Percentiles rank a stretch among this genome's conserved stretches.
These are phyloP conservation scores for Acrobasis suavella DNA, from an alignment of 2,888 invertebrate species.

Conservation along the genomic window DNA sequence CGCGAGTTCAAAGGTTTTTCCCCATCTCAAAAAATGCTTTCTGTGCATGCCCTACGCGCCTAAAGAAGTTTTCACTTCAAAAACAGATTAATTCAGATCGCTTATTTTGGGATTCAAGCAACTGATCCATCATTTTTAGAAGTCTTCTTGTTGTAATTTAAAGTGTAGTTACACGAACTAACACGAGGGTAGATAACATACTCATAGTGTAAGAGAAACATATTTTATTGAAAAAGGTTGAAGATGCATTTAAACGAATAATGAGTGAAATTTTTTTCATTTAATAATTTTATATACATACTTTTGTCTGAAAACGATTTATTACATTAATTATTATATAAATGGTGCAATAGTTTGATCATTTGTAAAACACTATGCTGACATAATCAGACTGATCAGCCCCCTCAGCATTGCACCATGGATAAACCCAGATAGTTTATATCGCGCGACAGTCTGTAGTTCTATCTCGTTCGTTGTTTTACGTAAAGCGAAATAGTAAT, in stretches of 20 bases:
- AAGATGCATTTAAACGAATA: slow-evolving; percentile 42
- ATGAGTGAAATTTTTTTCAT: slow-evolving; percentile 27
- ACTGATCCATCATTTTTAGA: neutral
- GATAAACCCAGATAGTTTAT: too few relatives aligned
- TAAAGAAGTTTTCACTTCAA: too few relatives aligned
- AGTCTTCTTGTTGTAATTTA: neutral
- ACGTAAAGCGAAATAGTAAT: neutral
- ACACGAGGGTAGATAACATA: slow-evolving; percentile 27
- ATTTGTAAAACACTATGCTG: neutral
- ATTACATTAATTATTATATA: neutral
- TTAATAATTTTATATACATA: neutral
- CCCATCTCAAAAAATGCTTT: too few relatives aligned
- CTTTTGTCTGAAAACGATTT: neutral
- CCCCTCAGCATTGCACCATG: too few relatives aligned
- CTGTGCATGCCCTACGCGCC: too few relatives aligned
- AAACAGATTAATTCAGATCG: too few relatives aligned
- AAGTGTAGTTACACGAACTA: slow-evolving; percentile 16
- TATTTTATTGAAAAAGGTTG: slow-evolving; percentile 28
- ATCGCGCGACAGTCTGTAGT: neutral
- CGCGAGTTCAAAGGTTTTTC: too few relatives aligned
- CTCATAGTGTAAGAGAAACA: slow-evolving; percentile 31
- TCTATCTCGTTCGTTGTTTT: neutral
- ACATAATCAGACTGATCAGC: too few relatives aligned
- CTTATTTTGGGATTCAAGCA: neutral
- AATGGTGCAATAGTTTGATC: neutral